A percentile compares a stretch with the other conserved stretches of the same genome.
These are phyloP conservation scores for Coryphaenoides rupestris DNA, from an alignment of 2,113 vertebrate species.

Conservation along the genomic window DNA sequence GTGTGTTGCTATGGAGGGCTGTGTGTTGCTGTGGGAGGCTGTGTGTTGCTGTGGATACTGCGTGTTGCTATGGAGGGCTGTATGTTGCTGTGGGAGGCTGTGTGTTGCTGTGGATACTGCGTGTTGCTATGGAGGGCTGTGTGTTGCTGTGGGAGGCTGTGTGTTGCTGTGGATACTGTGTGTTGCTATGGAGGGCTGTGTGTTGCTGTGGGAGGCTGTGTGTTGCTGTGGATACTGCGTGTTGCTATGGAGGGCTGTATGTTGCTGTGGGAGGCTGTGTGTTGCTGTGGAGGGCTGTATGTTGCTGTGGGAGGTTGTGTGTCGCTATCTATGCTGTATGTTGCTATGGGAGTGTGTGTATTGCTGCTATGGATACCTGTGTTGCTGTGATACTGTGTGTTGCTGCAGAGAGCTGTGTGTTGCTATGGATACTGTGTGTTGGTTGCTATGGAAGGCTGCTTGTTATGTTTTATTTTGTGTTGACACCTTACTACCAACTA, in stretches of 20 bases:
- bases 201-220: not conserved
- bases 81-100: not conserved
- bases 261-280: not conserved
- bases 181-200: not conserved
- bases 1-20: not conserved
- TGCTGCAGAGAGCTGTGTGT: not conserved
- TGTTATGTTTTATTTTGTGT: no score
- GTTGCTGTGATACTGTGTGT: not conserved
- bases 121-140: not conserved
- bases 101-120: not conserved
- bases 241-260: not conserved
- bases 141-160: not conserved
- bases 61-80: not conserved
- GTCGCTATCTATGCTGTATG: not conserved
- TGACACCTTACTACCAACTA: no score
- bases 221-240: not conserved
- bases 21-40: not conserved
- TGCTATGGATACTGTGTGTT: not conserved
- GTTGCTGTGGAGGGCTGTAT: not conserved
- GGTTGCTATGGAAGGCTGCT: not conserved
- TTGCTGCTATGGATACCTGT: not conserved
- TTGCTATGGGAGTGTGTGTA: no score
- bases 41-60: not conserved
- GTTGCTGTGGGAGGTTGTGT: not conserved
- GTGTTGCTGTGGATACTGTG: not conserved